These are phyloP conservation scores for Lottia gigantea DNA, from an alignment of 2,888 invertebrate genomes.

Conservation along the genomic window DNA sequence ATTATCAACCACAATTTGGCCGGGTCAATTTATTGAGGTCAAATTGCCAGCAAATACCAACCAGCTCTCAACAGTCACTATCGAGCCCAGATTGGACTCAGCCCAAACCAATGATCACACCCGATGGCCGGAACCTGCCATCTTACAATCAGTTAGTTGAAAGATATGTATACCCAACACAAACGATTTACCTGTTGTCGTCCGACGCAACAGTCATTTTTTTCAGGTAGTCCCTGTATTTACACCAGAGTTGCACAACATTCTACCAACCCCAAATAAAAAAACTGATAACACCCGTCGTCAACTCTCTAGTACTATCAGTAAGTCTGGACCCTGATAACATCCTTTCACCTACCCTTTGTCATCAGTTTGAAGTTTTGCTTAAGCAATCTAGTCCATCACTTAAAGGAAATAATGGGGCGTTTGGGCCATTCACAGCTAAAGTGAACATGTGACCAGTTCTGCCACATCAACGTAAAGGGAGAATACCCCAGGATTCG, in stretches of 20 bases:
- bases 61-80: not conserved
- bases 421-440: not conserved
- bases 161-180: constrained; percentile 22
- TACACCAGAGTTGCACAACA: not conserved
- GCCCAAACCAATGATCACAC: not conserved
- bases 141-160: constrained; percentile 14
- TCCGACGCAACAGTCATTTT: constrained; percentile 16
- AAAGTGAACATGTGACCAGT: constrained; percentile 37
- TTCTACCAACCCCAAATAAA: not conserved
- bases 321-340: constrained; percentile 27
- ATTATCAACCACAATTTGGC: constrained; percentile 14
- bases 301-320: not conserved
- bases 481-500: constrained; percentile 37
- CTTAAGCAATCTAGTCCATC: constrained; percentile 24
- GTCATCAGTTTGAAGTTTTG: constrained; percentile 18
- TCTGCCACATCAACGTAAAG: constrained; percentile 41
- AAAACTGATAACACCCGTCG: not conserved
- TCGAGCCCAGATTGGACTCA: not conserved
- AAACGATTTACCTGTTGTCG: constrained; percentile 12
- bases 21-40: constrained; percentile 21
- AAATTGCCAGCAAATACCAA: not conserved
- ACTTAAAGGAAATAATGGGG: constrained; percentile 25
- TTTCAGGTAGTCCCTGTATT: constrained; percentile 15
- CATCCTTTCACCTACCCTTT: constrained; percentile 9
- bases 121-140: constrained; percentile 1